phyloP scores from a whole-genome alignment of 2,888 invertebrate species.

The Drosophila mimetica region DNA sequence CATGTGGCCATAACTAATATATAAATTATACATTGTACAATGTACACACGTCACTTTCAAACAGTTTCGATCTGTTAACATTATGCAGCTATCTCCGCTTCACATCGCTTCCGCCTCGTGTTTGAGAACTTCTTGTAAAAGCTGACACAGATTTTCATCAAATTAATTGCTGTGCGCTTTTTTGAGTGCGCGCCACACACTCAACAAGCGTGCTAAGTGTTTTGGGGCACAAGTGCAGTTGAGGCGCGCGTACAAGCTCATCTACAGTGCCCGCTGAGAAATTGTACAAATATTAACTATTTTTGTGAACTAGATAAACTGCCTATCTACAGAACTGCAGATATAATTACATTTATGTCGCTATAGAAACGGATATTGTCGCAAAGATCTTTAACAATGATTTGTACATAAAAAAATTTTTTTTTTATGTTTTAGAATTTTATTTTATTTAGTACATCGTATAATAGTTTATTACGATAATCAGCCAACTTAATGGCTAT shows the following conservation, averaged over 20 bases:
- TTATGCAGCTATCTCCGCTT: constrained; percentile 24
- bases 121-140: constrained; percentile 43
- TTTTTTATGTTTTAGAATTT: no score
- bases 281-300: not conserved
- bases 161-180: constrained; percentile 70
- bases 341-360: no score
- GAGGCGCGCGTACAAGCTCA: constrained; percentile 25
- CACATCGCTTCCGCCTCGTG: constrained; percentile 32
- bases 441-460: no score
- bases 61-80: constrained; percentile 24
- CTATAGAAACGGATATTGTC: no score
- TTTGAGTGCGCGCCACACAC: constrained; percentile 43
- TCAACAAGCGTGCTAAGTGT: constrained; percentile 74
- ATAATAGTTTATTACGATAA: no score
- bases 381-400: no score
- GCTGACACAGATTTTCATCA: constrained; percentile 75
- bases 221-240: constrained; percentile 61
- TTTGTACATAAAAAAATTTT: no score
- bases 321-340: no score
- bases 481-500: no score
- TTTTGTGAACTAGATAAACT: not conserved
- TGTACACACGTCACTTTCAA: not conserved
- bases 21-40: not conserved
- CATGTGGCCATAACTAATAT: not conserved
- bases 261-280: constrained; percentile 23